Conservation (phyloP, 2,113 vertebrate species). For the Triplophysa tibetana region DNA sequence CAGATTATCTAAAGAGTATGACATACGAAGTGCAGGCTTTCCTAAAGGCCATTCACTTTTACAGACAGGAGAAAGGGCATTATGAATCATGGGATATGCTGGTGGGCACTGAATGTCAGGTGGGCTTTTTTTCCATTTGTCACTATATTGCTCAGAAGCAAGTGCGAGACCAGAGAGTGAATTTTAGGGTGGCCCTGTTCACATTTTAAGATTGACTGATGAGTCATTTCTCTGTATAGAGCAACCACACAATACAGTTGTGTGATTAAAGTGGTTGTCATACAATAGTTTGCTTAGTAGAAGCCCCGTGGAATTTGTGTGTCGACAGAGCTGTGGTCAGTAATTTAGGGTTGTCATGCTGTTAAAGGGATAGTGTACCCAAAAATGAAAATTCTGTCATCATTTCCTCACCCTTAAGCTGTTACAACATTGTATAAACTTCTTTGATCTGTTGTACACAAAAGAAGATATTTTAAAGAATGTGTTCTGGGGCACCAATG, state of each 20-base stretch:
- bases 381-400: too few relatives aligned
- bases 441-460: too few relatives aligned
- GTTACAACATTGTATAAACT: too few relatives aligned
- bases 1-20: constrained; percentile 80
- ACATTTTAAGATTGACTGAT: background rate
- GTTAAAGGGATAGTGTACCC: background rate
- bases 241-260: background rate
- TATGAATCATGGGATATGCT: constrained; percentile 87
- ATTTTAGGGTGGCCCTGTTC: too few relatives aligned
- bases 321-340: background rate
- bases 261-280: background rate
- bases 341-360: background rate
- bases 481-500: too few relatives aligned
- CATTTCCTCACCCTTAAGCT: too few relatives aligned
- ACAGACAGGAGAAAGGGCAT: constrained; percentile 86
- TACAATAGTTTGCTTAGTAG: background rate
- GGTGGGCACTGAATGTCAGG: constrained; percentile 82
- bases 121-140: constrained; percentile 56
- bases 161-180: background rate
- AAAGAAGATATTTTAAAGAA: too few relatives aligned
- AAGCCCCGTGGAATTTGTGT: background rate
- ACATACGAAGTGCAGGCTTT: constrained; percentile 81
- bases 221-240: background rate
- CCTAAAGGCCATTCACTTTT: constrained; percentile 83
- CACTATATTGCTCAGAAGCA: constrained; percentile 16